Evolutionary conservation across 1,140 invertebrate species (phyloP), one percentile per base, ranked within the genome.

Genomic region (Daktulosphaira vitifoliae): DNA sequence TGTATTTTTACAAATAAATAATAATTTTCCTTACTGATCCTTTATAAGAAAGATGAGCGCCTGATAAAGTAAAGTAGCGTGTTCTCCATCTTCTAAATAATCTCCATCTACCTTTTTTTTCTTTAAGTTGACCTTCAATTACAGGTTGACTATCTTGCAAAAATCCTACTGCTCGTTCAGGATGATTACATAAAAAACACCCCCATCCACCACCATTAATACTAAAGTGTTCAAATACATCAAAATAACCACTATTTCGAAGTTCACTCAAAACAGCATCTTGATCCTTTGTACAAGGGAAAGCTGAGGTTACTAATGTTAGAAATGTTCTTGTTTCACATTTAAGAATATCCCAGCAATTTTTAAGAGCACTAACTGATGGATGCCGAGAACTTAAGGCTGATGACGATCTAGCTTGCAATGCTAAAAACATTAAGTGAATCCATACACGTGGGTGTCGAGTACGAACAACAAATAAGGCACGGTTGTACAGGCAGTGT

Each of bases 21-120:
- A 22, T 3, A 22, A 48, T 46, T 29, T 46, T 29, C 79, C 81
- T 84, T 77, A 92, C 90, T 59, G 85, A 83, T 75, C 87, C 89
- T 78, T 88, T 87, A 74, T 89, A 92, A 3, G 88, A 89, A 29
- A 96, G 81, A 76, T 92, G 88, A 9, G 89, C 89, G 0, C 90
- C 91, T 52, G 90, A 94, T 15, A 96, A 77, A 11, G 92, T 95
- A 74, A 96, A 96, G 77, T 96, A 94, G 67, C 91, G 76, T 7
- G 91, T 95, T 66, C 91, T 82, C 92, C 92, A 96, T 66, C 91
- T 76, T 59, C 88, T 81, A 74, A 96, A 91, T 53, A 96, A 79
- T 70, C 88, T 82, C 91, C 91, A 96, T 13, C 88, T 83, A 15
- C 91, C 91, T 76, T 92, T 94, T 77, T 96, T 96, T 78, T 96